Conservation (phyloP, 2,888 invertebrate genomes). For the Steinernema carpocapsae region DNA sequence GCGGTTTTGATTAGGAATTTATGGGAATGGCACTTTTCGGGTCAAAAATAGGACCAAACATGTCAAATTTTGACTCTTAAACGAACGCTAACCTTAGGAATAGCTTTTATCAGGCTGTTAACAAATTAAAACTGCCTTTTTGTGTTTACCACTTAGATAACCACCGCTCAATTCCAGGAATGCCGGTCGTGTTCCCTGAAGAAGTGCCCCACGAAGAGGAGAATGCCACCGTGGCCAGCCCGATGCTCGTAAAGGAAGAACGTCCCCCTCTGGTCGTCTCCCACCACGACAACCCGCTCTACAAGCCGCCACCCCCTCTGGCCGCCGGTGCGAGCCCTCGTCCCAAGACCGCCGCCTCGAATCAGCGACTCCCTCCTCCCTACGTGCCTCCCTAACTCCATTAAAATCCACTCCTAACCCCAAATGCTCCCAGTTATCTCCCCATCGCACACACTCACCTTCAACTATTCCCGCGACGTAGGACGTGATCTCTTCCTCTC, state of each 20-base stretch:
- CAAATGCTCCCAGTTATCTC: neutral
- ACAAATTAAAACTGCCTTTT: too few relatives aligned
- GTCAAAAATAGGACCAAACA: constrained; percentile 37
- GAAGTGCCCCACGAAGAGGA: constrained; percentile 82
- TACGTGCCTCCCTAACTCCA: constrained; percentile 89
- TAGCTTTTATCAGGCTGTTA: too few relatives aligned
- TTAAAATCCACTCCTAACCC: neutral
- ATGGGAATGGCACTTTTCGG: constrained; percentile 5
- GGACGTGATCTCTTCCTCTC: neutral
- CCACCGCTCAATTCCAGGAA: constrained; percentile 70
- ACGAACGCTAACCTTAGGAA: too few relatives aligned
- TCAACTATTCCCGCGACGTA: constrained; percentile 27
- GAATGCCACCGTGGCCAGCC: constrained; percentile 76
- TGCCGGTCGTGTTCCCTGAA: constrained; percentile 89
- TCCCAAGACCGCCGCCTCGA: constrained; percentile 85
- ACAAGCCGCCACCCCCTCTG: constrained; percentile 86
- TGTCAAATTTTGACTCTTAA: constrained; percentile 52
- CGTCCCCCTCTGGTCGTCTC: constrained; percentile 79
- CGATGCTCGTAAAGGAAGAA: constrained; percentile 91
- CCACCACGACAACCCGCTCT: constrained; percentile 77
- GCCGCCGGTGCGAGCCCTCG: constrained; percentile 68
- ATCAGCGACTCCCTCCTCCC: constrained; percentile 87
- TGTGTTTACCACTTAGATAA: neutral
- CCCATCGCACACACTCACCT: neutral
- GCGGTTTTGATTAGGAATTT: too few relatives aligned